Conservation (phyloP, 2,797 vertebrate species). For the Spheniscus humboldti region DNA sequence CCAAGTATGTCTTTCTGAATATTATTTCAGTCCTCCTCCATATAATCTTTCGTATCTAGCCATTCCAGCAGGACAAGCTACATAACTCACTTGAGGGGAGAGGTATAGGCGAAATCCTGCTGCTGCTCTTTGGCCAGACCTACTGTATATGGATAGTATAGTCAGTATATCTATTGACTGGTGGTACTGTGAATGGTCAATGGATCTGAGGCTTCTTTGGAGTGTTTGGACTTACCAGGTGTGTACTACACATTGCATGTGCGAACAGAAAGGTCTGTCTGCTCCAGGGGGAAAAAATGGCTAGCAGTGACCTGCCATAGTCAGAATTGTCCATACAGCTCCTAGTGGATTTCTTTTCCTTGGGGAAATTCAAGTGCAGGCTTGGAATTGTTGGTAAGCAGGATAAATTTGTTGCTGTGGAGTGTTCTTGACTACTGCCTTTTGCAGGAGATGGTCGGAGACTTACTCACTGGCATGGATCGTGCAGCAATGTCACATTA, state of each 20-base stretch:
- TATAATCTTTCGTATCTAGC: background rate
- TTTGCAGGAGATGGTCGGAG: background rate
- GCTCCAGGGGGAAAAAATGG: background rate
- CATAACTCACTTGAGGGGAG: background rate
- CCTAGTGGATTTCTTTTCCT: background rate
- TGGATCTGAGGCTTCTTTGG: background rate
- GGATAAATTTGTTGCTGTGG: background rate
- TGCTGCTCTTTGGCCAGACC: background rate
- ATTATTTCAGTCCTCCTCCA: background rate
- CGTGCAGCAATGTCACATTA: background rate
- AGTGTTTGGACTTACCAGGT: background rate
- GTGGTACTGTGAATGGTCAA: background rate
- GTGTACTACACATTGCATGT: background rate
- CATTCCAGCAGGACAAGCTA: background rate
- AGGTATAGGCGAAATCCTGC: background rate
- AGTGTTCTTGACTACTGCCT: background rate
- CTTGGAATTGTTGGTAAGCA: conserved; percentile 23
- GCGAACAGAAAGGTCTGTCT: background rate
- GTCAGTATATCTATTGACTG: background rate
- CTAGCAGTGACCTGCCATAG: conserved; percentile 14
- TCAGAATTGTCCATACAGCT: background rate
- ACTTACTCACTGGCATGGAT: background rate
- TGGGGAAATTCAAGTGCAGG: conserved; percentile 6
- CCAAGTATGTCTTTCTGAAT: background rate
- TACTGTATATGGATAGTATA: background rate